Evolutionary conservation across 2,113 vertebrate genomes (phyloP).

Genomic region (Motacilla alba): DNA sequence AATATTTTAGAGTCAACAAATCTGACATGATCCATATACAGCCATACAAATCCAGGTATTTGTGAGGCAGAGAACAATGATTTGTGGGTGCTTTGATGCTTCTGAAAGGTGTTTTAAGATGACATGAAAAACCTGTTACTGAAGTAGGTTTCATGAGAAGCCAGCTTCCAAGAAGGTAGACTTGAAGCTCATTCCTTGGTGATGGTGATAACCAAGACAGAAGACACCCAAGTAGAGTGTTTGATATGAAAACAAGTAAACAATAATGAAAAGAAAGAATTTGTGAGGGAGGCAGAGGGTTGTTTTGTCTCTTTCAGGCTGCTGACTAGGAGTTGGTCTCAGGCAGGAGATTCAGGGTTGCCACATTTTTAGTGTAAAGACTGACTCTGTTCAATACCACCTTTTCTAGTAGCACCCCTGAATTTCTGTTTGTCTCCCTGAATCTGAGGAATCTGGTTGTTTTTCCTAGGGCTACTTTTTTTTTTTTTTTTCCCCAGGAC

Average conservation of each 20-base stretch:
- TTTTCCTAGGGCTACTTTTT: neutral
- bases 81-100: slow-evolving; percentile 5
- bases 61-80: neutral
- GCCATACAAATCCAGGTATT: neutral
- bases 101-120: neutral
- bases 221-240: neutral
- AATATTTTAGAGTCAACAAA: neutral
- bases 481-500: neutral
- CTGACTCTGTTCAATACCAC: neutral
- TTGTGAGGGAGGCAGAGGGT: neutral
- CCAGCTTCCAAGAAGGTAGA: neutral
- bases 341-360: neutral
- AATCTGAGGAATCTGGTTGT: neutral
- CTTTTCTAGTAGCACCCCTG: neutral
- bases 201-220: neutral
- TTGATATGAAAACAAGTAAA: slow-evolving; percentile 20
- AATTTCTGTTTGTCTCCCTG: neutral
- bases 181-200: neutral
- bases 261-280: slow-evolving; percentile 1
- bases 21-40: neutral
- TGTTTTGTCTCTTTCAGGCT: neutral
- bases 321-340: neutral
- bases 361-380: neutral
- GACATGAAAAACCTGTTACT: slow-evolving; percentile 12
- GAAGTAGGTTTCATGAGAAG: neutral